Base-by-base conservation (phyloP, 2,113 vertebrate genomes). In the Dromaius novaehollandiae region DNA sequence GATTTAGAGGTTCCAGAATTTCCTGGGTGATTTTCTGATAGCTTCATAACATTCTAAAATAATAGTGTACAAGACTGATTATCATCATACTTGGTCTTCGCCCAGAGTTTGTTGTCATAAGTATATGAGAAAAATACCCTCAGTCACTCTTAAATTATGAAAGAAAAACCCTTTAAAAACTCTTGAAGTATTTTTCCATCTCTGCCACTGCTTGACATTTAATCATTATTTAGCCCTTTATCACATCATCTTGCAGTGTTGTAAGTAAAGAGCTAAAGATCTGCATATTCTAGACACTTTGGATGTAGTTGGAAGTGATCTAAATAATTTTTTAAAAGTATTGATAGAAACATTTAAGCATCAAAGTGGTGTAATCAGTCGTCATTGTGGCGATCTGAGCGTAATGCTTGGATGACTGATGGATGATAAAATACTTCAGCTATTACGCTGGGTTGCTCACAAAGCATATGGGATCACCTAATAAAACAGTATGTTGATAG, bases 311-410 rank as follows among this genome's bases (percentile, higher is more conserved):
- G 4, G 0, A 93, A 66, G 4, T 75, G 20, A n/a, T 80, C 8
- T 51, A 87, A 77, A 50, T 55, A n/a, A 53, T 65, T 82, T 58
- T 1, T 77, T 73, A 51, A 58, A 53, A 5, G 0, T 26, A 28
- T 79, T 63, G n/a, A 50, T 61, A 32, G 28, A 61, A 24, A 63
- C 51, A 1, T 21, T 53, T 46, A 17, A 0, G 1, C 0, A 0
- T 82, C 17, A 77, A 66, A 77, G 24, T 2, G 0, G 11, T 25
- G 13, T 65, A 20, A 30, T 70, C 16, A 69, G 8, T 66, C 46
- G 22, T 34, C 9, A 21, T 9, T 73, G 3, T 56, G 5, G 10
- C 76, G 88, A n/a, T 61, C 22, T 7, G 32, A 55, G 6, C 32
- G 34, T 34, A 61, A 36, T 61, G 9, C 21, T 66, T 80, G 16